These are phyloP conservation scores for Cheilosia variabilis DNA, from an alignment of 2,888 invertebrate species.

Conservation along the genomic window DNA sequence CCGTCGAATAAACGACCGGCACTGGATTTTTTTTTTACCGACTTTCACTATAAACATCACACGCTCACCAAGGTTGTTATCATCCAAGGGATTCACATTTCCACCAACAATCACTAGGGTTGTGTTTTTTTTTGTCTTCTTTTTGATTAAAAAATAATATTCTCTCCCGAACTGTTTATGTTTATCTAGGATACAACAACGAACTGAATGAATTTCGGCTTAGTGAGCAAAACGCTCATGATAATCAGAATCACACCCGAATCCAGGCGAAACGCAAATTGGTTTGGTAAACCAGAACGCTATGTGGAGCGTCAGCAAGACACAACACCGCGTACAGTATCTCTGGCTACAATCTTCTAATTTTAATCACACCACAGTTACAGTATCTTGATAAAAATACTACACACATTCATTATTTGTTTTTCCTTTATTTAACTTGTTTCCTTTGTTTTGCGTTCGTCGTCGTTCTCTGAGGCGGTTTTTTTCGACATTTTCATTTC, in stretches of 20 bases:
- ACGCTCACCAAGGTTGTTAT: background rate
- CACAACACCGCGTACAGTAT: conserved; percentile 29
- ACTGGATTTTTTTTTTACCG: background rate
- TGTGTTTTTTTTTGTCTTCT: background rate
- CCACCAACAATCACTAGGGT: background rate
- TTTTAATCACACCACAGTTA: conserved; percentile 62
- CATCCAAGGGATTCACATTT: conserved; percentile 33
- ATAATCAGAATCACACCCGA: conserved; percentile 1
- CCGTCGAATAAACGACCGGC: background rate
- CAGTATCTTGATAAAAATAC: conserved; percentile 59
- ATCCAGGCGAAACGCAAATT: conserved; percentile 31
- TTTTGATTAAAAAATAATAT: background rate
- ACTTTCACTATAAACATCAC: background rate
- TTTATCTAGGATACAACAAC: background rate
- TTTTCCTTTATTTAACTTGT: conserved; percentile 55
- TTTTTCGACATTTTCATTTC: conserved; percentile 58
- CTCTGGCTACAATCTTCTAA: conserved; percentile 46
- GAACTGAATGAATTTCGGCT: background rate
- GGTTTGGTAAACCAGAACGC: conserved; percentile 18
- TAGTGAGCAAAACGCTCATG: conserved; percentile 15
- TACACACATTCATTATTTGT: conserved; percentile 60
- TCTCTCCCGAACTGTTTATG: background rate
- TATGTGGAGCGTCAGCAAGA: conserved; percentile 22
- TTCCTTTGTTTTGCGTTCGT: conserved; percentile 43
- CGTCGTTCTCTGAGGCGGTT: conserved; percentile 14